A percentile compares a stretch with the other conserved stretches of the same genome.
These are phyloP conservation scores for Centroberyx gerrardi DNA, from an alignment of 2,797 vertebrate genomes.

Conservation along the genomic window DNA sequence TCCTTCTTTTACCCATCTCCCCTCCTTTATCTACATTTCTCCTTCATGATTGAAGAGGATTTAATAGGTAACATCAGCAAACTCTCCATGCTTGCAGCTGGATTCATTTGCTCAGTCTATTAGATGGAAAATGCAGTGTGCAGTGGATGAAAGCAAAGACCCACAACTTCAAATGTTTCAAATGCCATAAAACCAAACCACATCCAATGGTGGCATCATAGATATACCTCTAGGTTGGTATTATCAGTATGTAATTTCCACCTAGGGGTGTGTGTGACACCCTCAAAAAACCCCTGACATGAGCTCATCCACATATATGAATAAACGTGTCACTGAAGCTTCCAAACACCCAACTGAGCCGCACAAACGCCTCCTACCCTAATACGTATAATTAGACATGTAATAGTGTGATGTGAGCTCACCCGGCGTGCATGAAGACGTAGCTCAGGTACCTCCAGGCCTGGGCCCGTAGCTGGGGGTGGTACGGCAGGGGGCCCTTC, in stretches of 20 bases:
- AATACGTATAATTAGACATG: neutral
- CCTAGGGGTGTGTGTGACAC: no score
- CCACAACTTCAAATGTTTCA: conserved; percentile 1
- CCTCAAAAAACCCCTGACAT: no score
- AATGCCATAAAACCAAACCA: conserved; percentile 4
- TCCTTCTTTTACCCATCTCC: no score
- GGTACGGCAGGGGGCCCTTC: conserved; percentile 93
- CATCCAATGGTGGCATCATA: neutral
- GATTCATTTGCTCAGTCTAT: no score
- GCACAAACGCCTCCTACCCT: neutral
- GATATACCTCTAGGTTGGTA: conserved; percentile 5
- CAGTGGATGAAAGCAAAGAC: no score
- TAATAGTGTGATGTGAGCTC: conserved; percentile 69
- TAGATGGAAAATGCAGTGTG: no score
- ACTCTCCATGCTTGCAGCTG: no score
- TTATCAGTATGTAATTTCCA: neutral
- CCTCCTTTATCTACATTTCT: no score
- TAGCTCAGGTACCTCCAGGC: conserved; percentile 98
- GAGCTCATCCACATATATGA: no score
- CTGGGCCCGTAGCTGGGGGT: conserved; percentile 94
- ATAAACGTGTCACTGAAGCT: neutral
- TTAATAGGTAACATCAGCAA: no score
- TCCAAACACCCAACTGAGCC: conserved; percentile 2
- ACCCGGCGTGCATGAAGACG: conserved; percentile 98
- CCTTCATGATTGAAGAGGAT: no score